A percentile compares a stretch with the other conserved stretches of the same genome.
These are phyloP conservation scores for Eurypyga helias DNA, from an alignment of 2,113 vertebrate species.

Conservation along the genomic window DNA sequence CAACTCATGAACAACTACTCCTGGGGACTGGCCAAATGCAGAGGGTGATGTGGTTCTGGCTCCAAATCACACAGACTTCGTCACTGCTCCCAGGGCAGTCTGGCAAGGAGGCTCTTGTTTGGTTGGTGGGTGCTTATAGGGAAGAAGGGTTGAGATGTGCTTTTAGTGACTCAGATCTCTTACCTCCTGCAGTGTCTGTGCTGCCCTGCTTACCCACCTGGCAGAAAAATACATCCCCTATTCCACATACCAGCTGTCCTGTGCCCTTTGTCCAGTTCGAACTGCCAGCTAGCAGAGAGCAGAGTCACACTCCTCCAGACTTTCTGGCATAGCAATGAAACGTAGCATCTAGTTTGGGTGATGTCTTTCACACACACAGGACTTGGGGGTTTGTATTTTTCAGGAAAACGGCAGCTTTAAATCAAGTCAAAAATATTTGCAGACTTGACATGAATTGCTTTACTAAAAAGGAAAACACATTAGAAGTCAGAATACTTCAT, in stretches of 20 bases:
- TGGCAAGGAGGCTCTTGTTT: not conserved
- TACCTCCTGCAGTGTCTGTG: not conserved
- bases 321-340: not conserved
- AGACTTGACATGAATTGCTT: not conserved
- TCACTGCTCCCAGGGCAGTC: not conserved
- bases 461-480: not conserved
- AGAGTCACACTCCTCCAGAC: not conserved
- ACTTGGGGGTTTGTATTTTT: not conserved
- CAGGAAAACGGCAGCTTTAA: not conserved
- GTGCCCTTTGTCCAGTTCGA: not conserved
- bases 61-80: not conserved
- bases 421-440: not conserved
- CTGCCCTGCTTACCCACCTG: constrained; percentile 41
- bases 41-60: not conserved
- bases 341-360: not conserved
- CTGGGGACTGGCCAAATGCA: not conserved
- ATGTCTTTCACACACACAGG: not conserved
- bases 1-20: not conserved
- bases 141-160: not conserved
- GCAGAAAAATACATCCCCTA: not conserved
- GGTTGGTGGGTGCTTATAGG: not conserved
- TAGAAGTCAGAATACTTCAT: not conserved
- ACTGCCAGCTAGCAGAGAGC: not conserved
- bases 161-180: not conserved
- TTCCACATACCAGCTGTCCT: not conserved